Base-by-base conservation (phyloP, 2,113 vertebrate genomes). In the Plotosus lineatus region DNA sequence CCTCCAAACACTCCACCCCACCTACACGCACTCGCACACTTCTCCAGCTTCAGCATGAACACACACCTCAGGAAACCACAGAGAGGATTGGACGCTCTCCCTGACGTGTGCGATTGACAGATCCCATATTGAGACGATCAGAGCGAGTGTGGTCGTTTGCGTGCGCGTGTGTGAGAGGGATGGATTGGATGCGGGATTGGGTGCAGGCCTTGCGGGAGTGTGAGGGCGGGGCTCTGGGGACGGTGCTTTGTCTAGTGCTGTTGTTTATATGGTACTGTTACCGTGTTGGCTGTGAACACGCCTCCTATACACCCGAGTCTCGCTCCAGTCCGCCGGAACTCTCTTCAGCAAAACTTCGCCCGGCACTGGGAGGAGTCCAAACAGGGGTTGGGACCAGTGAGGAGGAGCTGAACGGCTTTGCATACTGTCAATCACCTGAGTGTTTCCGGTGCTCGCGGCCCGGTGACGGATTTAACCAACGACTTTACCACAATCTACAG, bases 201-300 rank as follows among this genome's bases (percentile, higher is more conserved):
- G 93, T 98, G 91, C 97, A 98, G 89, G 95, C 96, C 0, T 92
- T 98, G 82, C 93, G 97, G 80, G 97, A 98, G 88, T 98, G 97
- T 0, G 95, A 98, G 87, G 83, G 93, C 85, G 90, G 91, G 0
- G 97, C 96, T 0, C 87, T 96, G 0, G 91, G 91, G 33, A 94
- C 95, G 0, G 95, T 93, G 56, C 92, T 94, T 87, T 95, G 96
- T 89, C 92, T 98, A 61, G 89, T 96, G 79, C 86, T 97, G 77
- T 92, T 99, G 12, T 99, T 99, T 0, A 88, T 97, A 84, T 99
- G 98, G 98, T 99, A 99, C 88, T 99, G 97, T 78, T 98, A 99
- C 89, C 94, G 96, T n/a, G 95, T 99, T 69, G 98, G 98, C 81
- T 90, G 96, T 0, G 97, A 99, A 89, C 96, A 97, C 0, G 89